Conservation (phyloP, 2,888 invertebrate species). For the Acleris laterana region DNA sequence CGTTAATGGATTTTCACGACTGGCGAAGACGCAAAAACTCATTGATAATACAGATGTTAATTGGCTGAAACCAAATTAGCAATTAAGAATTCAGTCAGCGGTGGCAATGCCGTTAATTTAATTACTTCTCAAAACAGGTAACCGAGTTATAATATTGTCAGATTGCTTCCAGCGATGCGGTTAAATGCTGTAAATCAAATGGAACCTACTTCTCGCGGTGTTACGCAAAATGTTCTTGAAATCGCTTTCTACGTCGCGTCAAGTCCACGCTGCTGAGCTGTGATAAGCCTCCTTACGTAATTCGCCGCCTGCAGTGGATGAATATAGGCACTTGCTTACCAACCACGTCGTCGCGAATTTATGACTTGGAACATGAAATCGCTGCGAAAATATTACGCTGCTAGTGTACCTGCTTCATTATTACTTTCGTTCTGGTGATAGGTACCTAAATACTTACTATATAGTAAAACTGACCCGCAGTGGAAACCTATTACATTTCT, state of each 20-base stretch:
- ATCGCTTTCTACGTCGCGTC: slow-evolving; percentile 75
- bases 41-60: slow-evolving; percentile 48
- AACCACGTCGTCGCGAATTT: slow-evolving; percentile 42
- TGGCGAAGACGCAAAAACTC: slow-evolving; percentile 21
- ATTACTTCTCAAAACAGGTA: slow-evolving; percentile 25
- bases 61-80: slow-evolving; percentile 55
- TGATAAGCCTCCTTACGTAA: slow-evolving; percentile 74
- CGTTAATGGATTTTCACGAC: slow-evolving; percentile 25
- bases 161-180: slow-evolving; percentile 24
- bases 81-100: slow-evolving; percentile 44
- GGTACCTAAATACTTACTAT: too few species aligned
- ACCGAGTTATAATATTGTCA: slow-evolving; percentile 27
- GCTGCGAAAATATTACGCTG: slow-evolving; percentile 16
- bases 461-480: too few species aligned
- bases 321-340: slow-evolving; percentile 48
- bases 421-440: too few species aligned
- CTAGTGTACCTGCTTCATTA: background rate
- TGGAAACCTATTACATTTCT: too few species aligned
- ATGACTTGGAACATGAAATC: slow-evolving; percentile 28
- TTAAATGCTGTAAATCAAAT: slow-evolving; percentile 57
- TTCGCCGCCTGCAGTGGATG: slow-evolving; percentile 56
- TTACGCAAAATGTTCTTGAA: slow-evolving; percentile 75
- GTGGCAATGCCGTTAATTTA: slow-evolving; percentile 25
- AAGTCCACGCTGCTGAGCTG: slow-evolving; percentile 52
- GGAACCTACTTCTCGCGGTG: slow-evolving; percentile 57